These are phyloP conservation scores for Atethmia centrago DNA, from an alignment of 2,888 invertebrate genomes.

Conservation along the genomic window DNA sequence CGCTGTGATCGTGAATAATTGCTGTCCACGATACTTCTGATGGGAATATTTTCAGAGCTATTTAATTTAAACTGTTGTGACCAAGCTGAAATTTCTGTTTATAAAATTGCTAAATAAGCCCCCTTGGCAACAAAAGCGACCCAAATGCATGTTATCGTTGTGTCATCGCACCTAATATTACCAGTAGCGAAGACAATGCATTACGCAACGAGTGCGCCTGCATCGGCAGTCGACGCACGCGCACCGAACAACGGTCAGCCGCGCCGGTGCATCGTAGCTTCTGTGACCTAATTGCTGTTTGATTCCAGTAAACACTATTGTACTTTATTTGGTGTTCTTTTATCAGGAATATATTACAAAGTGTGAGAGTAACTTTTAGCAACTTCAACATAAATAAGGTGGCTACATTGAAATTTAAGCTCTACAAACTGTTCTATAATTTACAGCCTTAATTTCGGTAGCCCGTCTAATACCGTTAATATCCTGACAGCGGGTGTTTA, in stretches of 20 bases:
- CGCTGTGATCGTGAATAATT: conserved; percentile 77
- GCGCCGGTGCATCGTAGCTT: conserved; percentile 75
- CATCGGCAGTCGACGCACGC: conserved; percentile 85
- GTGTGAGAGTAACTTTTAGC: conserved; percentile 13
- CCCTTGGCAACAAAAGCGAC: conserved; percentile 66
- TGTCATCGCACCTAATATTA: conserved; percentile 78
- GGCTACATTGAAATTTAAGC: conserved; percentile 16
- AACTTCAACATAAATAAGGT: conserved; percentile 31
- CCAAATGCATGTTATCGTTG: conserved; percentile 71
- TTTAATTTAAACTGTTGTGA: conserved; percentile 43
- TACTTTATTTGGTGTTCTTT: conserved; percentile 54
- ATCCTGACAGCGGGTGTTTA: conserved; percentile 76
- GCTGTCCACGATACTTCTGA: conserved; percentile 66
- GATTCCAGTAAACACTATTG: conserved; percentile 77
- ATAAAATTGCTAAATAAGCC: conserved; percentile 18
- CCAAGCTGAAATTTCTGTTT: conserved; percentile 22
- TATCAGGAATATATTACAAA: conserved; percentile 28
- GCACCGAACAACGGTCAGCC: conserved; percentile 84
- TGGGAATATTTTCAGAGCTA: conserved; percentile 38
- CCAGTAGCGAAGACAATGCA: conserved; percentile 78
- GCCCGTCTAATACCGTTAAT: conserved; percentile 69
- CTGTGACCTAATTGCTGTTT: conserved; percentile 86
- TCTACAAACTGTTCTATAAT: conserved; percentile 29
- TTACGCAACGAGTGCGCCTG: conserved; percentile 79
- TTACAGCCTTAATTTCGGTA: conserved; percentile 53